Evolutionary conservation across 1,140 invertebrate genomes (phyloP).

Genomic region (Tetragnatha versicolor): DNA sequence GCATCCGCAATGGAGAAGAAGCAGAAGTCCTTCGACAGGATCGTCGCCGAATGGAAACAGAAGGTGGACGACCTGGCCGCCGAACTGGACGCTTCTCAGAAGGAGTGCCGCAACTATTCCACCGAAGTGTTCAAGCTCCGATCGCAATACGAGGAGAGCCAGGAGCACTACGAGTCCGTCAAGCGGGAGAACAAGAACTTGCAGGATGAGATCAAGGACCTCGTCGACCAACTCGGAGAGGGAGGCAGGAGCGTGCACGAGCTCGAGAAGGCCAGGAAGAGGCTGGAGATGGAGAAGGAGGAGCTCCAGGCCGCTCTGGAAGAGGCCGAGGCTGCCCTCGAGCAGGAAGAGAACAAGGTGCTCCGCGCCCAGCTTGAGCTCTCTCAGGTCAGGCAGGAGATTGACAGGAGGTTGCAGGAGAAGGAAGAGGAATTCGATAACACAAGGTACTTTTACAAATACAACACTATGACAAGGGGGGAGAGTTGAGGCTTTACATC

Average conservation of each 20-base stretch:
- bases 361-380: conserved; percentile 95
- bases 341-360: conserved; percentile 98
- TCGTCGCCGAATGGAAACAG: conserved; percentile 99
- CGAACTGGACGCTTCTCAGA: conserved; percentile 97
- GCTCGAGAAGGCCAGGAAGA: conserved; percentile 97
- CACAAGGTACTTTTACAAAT: conserved; percentile 68
- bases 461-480: neutral
- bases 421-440: conserved; percentile 99
- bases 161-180: conserved; percentile 96
- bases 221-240: conserved; percentile 98
- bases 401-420: conserved; percentile 98
- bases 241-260: conserved; percentile 94
- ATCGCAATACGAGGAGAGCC: conserved; percentile 96
- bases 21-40: conserved; percentile 99
- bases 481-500: neutral
- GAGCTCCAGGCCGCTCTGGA: conserved; percentile 98
- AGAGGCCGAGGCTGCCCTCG: conserved; percentile 97
- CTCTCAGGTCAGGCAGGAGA: conserved; percentile 96
- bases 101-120: conserved; percentile 98
- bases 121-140: conserved; percentile 99
- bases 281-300: conserved; percentile 98
- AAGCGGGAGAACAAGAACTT: conserved; percentile 99
- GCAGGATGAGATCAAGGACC: conserved; percentile 97
- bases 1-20: conserved; percentile 98
- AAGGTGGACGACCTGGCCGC: conserved; percentile 97